Percentiles rank a stretch among this genome's conserved stretches.
phyloP scores from a whole-genome alignment of 1,140 invertebrate genomes.

The Sitodiplosis mosellana region DNA sequence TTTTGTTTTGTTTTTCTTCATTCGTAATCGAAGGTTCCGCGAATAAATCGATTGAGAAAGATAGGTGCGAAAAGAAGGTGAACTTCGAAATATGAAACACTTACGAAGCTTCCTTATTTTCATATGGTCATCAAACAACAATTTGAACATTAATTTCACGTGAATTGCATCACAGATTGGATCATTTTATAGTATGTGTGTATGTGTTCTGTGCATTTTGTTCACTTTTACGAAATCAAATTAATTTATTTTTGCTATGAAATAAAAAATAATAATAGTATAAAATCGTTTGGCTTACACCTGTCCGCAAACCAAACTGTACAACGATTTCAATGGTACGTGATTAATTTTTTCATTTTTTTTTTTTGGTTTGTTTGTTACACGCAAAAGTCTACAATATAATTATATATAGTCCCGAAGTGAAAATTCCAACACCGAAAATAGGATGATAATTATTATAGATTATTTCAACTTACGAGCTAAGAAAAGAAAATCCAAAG shows the following conservation, averaged over 20 bases:
- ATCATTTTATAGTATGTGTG: too few relatives aligned
- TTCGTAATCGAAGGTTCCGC: not conserved
- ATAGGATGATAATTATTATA: not conserved
- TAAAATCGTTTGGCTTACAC: constrained; percentile 2
- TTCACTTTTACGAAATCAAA: too few relatives aligned
- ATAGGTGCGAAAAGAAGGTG: not conserved
- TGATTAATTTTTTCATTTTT: too few relatives aligned
- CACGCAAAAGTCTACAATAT: not conserved
- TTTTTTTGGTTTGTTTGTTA: too few relatives aligned
- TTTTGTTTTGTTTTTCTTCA: not conserved
- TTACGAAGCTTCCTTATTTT: not conserved
- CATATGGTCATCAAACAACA: too few relatives aligned
- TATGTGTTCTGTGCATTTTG: too few relatives aligned
- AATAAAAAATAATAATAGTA: not conserved
- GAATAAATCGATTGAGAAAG: not conserved
- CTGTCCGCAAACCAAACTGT: constrained; percentile 1
- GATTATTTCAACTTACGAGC: not conserved
- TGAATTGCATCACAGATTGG: too few relatives aligned
- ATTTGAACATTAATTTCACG: too few relatives aligned
- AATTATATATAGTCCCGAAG: not conserved
- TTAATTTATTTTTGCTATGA: too few relatives aligned
- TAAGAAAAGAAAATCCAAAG: too few relatives aligned
- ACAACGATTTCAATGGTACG: too few relatives aligned
- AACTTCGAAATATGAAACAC: not conserved
- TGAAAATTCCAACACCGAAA: not conserved